A percentile compares a stretch with the other conserved stretches of the same genome.
These are phyloP conservation scores for Drosophila subobscura DNA, from an alignment of 1,140 invertebrate genomes.

Conservation along the genomic window DNA sequence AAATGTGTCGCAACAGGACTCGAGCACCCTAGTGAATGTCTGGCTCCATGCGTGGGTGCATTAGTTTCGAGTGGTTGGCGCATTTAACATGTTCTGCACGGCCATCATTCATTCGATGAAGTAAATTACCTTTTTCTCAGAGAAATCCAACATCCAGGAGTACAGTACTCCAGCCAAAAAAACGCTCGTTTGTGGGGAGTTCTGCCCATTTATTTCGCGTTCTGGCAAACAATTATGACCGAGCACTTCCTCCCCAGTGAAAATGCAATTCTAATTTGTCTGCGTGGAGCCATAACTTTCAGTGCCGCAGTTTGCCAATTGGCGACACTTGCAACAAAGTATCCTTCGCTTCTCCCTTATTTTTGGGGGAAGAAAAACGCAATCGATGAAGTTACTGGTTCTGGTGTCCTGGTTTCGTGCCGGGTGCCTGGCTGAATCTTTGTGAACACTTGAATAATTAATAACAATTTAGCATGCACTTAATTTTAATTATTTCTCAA, in stretches of 20 bases:
- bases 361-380: constrained; percentile 6
- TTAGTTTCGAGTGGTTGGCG: constrained; percentile 19
- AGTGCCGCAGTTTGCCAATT: constrained; percentile 19
- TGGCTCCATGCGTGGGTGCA: constrained; percentile 11
- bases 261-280: constrained; percentile 22
- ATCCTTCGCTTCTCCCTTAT: not conserved
- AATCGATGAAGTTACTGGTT: constrained; percentile 19
- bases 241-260: not conserved
- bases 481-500: constrained; percentile 79
- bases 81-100: constrained; percentile 28
- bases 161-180: not conserved
- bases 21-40: constrained; percentile 12
- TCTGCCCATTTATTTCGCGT: not conserved
- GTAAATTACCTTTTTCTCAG: constrained; percentile 12
- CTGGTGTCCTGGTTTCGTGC: not conserved
- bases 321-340: constrained; percentile 51
- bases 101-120: constrained; percentile 15
- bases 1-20: constrained; percentile 53
- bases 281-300: not conserved
- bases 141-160: no score
- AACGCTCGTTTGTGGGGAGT: no score
- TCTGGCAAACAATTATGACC: constrained; percentile 5
- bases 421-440: constrained; percentile 3
- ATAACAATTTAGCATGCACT: constrained; percentile 78
- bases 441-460: constrained; percentile 65